These are phyloP conservation scores for Melanerpes aurifrons DNA, from an alignment of 2,113 vertebrate genomes.

Conservation along the genomic window DNA sequence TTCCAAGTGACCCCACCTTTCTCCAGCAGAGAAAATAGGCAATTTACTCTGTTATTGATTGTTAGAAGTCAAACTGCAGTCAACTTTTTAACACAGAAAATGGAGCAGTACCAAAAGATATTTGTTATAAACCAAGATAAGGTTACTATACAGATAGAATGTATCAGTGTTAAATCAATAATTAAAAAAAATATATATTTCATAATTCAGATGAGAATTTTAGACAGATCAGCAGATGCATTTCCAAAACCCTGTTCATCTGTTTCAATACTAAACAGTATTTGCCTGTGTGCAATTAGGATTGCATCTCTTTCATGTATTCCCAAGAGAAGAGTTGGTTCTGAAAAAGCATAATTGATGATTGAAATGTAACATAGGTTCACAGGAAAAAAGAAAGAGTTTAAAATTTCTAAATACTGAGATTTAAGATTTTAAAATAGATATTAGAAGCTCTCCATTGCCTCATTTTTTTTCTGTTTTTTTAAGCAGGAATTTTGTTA, in stretches of 20 bases:
- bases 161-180: constrained; percentile 18
- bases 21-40: constrained; percentile 50
- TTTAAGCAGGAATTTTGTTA: background rate
- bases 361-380: background rate
- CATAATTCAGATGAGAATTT: background rate
- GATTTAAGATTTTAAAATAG: background rate
- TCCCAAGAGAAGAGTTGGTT: background rate
- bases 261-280: background rate
- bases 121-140: constrained; percentile 31
- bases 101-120: background rate
- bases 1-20: constrained; percentile 42
- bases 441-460: background rate
- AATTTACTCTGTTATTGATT: constrained; percentile 53
- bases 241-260: background rate
- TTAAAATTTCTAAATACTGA: background rate
- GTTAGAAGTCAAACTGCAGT: constrained; percentile 48
- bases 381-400: background rate
- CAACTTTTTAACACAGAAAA: constrained; percentile 43
- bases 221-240: background rate
- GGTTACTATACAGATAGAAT: background rate
- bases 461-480: background rate
- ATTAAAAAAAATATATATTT: background rate
- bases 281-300: background rate
- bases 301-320: background rate
- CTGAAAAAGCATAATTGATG: background rate